Percentiles rank a stretch among this genome's conserved stretches.
Conservation (phyloP, 1,140 invertebrate genomes). For the Maconellicoccus hirsutus region DNA sequence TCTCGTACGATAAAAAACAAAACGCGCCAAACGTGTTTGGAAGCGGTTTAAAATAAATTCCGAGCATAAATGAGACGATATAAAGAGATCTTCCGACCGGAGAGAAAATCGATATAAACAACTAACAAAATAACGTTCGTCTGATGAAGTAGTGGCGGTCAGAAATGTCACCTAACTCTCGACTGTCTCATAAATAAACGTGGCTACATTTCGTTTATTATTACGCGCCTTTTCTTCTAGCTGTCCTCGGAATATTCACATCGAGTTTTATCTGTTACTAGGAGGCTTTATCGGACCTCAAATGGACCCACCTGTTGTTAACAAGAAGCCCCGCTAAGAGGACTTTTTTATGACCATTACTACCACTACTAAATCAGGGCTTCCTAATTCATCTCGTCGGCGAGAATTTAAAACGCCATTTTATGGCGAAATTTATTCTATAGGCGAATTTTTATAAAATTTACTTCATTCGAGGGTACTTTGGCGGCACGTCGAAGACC, state of each 20-base stretch:
- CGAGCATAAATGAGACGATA: neutral
- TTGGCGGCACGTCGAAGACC: no score
- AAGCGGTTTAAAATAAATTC: neutral
- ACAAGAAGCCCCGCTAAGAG: constrained; percentile 17
- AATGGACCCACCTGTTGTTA: constrained; percentile 20
- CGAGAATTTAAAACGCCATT: no score
- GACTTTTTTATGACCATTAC: constrained; percentile 16
- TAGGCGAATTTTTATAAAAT: no score
- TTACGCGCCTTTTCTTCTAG: constrained; percentile 17
- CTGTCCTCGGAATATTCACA: constrained; percentile 17
- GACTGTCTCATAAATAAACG: constrained; percentile 13
- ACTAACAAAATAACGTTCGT: neutral
- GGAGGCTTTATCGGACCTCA: constrained; percentile 4
- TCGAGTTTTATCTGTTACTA: constrained; percentile 15
- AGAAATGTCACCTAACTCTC: constrained; percentile 17
- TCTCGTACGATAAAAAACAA: no score
- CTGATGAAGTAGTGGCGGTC: constrained; percentile 17
- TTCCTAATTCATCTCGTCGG: constrained; percentile 5
- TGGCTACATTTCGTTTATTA: neutral
- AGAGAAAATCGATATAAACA: neutral
- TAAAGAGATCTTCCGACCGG: neutral
- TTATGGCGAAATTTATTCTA: no score
- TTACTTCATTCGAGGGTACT: no score
- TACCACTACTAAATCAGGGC: neutral
- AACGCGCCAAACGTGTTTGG: no score